Evolutionary conservation across 2,797 vertebrate species (phyloP), one percentile per base, ranked within the genome.

Genomic region (Heliangelus exortis): DNA sequence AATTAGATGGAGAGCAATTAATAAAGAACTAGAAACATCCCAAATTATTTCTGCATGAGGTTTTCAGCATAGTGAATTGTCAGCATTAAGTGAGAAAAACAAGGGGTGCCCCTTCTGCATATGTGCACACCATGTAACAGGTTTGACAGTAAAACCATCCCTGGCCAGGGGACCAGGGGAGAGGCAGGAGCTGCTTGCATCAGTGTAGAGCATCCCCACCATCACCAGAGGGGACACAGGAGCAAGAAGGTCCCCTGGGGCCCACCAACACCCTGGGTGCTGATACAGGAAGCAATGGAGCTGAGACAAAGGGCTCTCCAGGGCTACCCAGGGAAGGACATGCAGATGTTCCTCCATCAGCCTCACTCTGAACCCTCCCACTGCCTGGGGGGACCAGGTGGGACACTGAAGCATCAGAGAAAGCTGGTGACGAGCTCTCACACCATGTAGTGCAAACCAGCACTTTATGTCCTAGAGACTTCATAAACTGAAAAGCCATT

Each of bases 1-100:
- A 69, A 21, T 90, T 69, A 92, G 69, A 54, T 33, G 54, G 14
- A 93, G n/a, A 67, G 12, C 54, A 89, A 63, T 89, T 90, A 96
- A 79, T 51, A 87, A 79, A 57, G 54, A 82, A 83, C 26, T 33
- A 66, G 61, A 89, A 95, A 80, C 47, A 84, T 5, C 51, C 19
- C 50, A 45, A 62, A 74, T 71, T 41, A 53, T 57, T 88, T 84
- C 58, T 67, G 74, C 41, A 20, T 15, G 57, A 80, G 48, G 22
- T 78, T 94, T 84, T 71, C 55, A 39, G 20, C 2, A 1, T 15
- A 25, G 9, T 26, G 29, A 81, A 25, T 28, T 36, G 63, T 79
- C 31, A 77, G 45, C 33, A 23, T 13, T 6, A 68, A 34, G 23
- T 15, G 48, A 29, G 29, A 23, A 63, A 87, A 84, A 25, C 16